These are phyloP conservation scores for Eulemur rufifrons DNA, from an alignment of 2,113 vertebrate species.

Conservation along the genomic window DNA sequence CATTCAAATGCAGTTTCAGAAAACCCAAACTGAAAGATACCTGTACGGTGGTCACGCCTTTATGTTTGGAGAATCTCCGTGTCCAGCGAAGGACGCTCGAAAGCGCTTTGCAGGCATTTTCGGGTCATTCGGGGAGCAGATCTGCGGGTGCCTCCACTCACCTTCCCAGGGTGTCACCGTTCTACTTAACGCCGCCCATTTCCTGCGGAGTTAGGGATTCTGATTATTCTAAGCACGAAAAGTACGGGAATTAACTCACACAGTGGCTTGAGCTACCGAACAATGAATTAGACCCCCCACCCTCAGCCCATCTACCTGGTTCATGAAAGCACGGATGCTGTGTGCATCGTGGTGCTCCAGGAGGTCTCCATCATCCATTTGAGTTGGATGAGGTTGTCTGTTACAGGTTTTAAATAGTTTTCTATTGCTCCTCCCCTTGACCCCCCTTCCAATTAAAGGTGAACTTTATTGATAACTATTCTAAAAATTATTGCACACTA, in stretches of 20 bases:
- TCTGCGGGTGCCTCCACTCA: fast-evolving
- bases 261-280: not conserved
- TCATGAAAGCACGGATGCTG: not conserved
- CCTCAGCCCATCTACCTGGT: not conserved
- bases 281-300: not conserved
- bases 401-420: not conserved
- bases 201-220: not conserved
- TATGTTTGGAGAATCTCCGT: not conserved
- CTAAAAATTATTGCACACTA: not conserved
- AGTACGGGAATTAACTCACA: not conserved
- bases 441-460: not conserved
- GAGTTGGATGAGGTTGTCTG: not conserved
- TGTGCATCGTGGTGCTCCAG: not conserved
- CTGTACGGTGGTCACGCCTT: not conserved
- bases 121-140: not conserved
- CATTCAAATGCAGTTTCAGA: not conserved
- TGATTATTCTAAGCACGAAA: not conserved
- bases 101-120: not conserved
- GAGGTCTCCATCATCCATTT: not conserved
- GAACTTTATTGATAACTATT: not conserved
- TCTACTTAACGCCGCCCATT: not conserved
- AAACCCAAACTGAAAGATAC: not conserved
- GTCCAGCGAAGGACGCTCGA: not conserved
- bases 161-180: not conserved
- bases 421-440: not conserved